phyloP scores from a whole-genome alignment of 2,888 invertebrate species.

The Pharmacophagus antenor region DNA sequence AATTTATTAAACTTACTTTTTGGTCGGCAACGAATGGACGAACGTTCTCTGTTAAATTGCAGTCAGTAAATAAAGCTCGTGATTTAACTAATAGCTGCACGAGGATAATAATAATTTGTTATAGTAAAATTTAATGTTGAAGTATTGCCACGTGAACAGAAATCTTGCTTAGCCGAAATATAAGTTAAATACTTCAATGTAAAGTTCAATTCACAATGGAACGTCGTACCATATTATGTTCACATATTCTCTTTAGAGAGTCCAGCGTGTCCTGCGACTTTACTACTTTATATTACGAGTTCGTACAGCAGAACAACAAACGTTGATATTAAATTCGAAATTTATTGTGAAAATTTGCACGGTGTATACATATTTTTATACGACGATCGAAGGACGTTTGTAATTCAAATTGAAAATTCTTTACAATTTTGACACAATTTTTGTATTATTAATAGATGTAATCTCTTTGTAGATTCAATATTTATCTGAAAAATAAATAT shows the following conservation, averaged over 20 bases:
- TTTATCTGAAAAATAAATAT: too few relatives aligned
- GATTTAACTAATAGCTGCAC: background rate
- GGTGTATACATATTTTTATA: too few relatives aligned
- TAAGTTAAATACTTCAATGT: background rate
- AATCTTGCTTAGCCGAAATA: background rate
- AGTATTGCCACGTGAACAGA: background rate
- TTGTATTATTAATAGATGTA: too few relatives aligned
- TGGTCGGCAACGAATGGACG: too few relatives aligned
- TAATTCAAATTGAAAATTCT: too few relatives aligned
- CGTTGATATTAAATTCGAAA: slow-evolving; percentile 1
- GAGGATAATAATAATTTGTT: background rate
- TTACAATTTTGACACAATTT: too few relatives aligned
- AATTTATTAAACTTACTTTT: too few relatives aligned
- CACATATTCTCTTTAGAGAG: slow-evolving; percentile 2
- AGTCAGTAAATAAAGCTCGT: background rate
- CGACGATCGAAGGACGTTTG: too few relatives aligned
- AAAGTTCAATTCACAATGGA: background rate
- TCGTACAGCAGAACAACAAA: slow-evolving; percentile 2
- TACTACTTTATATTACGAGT: slow-evolving; percentile 1
- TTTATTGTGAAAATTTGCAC: background rate
- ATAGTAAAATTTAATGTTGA: background rate
- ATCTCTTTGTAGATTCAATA: too few relatives aligned
- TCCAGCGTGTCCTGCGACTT: background rate
- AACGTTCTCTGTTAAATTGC: background rate
- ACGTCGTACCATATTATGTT: background rate